These are phyloP conservation scores for Panulirus ornatus DNA, from an alignment of 1,140 invertebrate species.

Conservation along the genomic window DNA sequence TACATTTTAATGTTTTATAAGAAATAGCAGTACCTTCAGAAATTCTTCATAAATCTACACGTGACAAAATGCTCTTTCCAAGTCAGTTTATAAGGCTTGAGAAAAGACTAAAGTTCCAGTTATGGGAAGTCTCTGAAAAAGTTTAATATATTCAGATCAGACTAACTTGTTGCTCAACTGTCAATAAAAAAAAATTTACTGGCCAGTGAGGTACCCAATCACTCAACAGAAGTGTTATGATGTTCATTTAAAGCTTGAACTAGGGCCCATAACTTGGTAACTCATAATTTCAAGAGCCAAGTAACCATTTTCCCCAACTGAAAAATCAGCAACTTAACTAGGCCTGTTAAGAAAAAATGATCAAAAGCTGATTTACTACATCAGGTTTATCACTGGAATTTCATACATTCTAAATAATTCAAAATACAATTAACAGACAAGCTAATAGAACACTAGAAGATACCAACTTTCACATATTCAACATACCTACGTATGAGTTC, in stretches of 20 bases:
- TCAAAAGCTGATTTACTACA: background rate
- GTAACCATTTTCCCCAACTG: too few relatives aligned
- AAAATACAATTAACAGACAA: background rate
- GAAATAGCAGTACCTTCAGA: slow-evolving; percentile 68
- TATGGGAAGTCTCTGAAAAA: slow-evolving; percentile 14
- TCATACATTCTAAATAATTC: background rate
- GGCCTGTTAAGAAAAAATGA: too few relatives aligned
- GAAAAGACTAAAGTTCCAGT: slow-evolving; percentile 31
- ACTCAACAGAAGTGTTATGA: slow-evolving; percentile 16
- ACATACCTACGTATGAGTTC: background rate
- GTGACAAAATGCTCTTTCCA: slow-evolving; percentile 54
- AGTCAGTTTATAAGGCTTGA: slow-evolving; percentile 59
- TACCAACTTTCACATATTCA: background rate
- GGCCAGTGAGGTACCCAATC: background rate
- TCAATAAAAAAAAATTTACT: background rate
- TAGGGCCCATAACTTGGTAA: slow-evolving; percentile 35
- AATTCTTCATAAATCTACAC: slow-evolving; percentile 49
- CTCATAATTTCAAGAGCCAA: too few relatives aligned
- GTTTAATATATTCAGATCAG: slow-evolving; percentile 25
- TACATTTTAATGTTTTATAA: slow-evolving; percentile 62
- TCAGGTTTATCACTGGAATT: background rate
- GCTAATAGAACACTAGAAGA: background rate
- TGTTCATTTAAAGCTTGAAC: slow-evolving; percentile 48
- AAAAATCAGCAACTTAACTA: too few relatives aligned
- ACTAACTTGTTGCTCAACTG: slow-evolving; percentile 10